Conservation (phyloP, 2,888 invertebrate species). For the Carterocephalus palaemon region DNA sequence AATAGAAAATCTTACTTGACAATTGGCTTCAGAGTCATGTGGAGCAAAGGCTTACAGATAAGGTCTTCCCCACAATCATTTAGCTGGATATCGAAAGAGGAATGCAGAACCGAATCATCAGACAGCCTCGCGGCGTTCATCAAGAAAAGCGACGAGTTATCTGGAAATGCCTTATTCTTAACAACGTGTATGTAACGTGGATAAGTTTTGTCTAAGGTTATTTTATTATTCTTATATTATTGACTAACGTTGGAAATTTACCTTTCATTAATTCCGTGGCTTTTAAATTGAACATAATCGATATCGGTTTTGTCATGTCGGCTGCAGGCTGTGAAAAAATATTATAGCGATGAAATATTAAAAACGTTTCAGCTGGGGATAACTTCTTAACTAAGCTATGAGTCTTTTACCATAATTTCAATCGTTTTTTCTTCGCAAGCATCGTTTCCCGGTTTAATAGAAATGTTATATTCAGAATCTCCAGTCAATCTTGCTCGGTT, state of each 20-base stretch:
- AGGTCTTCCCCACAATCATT: slow-evolving; percentile 77
- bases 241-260: no score
- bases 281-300: slow-evolving; percentile 47
- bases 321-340: slow-evolving; percentile 55
- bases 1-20: slow-evolving; percentile 49
- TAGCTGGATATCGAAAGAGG: slow-evolving; percentile 57
- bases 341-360: neutral
- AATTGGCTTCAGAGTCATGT: slow-evolving; percentile 52
- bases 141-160: slow-evolving; percentile 40
- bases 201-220: no score
- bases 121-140: slow-evolving; percentile 48
- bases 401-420: slow-evolving; percentile 60
- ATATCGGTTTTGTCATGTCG: slow-evolving; percentile 61
- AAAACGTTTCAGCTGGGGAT: no score
- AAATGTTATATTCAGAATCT: slow-evolving; percentile 46
- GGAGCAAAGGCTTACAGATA: slow-evolving; percentile 71
- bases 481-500: slow-evolving; percentile 53
- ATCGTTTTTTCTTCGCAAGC: slow-evolving; percentile 59
- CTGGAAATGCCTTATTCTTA: slow-evolving; percentile 42
- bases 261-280: slow-evolving; percentile 44
- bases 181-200: no score
- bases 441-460: slow-evolving; percentile 45
- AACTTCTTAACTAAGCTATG: no score
- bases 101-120: slow-evolving; percentile 48
- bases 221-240: no score